Conservation (phyloP, 2,888 invertebrate species). For the Pandemis cinnamomeana region DNA sequence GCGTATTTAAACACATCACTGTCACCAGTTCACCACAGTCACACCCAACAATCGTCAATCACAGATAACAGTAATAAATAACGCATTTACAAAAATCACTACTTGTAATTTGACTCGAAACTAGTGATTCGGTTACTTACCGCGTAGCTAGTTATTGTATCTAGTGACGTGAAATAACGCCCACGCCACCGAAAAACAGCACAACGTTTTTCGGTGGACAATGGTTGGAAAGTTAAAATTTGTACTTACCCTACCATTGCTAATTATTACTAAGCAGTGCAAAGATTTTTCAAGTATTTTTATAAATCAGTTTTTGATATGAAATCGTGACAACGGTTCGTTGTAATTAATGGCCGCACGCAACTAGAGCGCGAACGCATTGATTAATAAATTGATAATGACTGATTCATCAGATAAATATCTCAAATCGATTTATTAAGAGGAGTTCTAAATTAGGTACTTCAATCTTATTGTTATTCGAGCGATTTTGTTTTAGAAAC, state of each 20-base stretch:
- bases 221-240: not conserved
- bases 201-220: not conserved
- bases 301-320: not conserved
- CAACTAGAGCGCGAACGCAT: constrained; percentile 31
- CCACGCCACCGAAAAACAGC: no score
- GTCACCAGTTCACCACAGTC: no score
- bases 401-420: constrained; percentile 17
- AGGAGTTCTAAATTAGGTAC: not conserved
- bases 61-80: no score
- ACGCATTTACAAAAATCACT: no score
- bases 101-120: no score
- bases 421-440: not conserved
- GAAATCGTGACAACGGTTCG: constrained; percentile 34
- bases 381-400: constrained; percentile 29
- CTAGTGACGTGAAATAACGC: no score
- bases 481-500: not conserved
- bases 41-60: no score
- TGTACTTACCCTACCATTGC: not conserved
- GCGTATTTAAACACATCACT: no score
- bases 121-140: no score
- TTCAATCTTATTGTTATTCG: not conserved
- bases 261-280: not conserved
- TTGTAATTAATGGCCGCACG: constrained; percentile 10
- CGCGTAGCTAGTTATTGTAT: no score
- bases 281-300: not conserved